phyloP scores from a whole-genome alignment of 2,797 vertebrate species.

The Malacoctenus gilli region DNA sequence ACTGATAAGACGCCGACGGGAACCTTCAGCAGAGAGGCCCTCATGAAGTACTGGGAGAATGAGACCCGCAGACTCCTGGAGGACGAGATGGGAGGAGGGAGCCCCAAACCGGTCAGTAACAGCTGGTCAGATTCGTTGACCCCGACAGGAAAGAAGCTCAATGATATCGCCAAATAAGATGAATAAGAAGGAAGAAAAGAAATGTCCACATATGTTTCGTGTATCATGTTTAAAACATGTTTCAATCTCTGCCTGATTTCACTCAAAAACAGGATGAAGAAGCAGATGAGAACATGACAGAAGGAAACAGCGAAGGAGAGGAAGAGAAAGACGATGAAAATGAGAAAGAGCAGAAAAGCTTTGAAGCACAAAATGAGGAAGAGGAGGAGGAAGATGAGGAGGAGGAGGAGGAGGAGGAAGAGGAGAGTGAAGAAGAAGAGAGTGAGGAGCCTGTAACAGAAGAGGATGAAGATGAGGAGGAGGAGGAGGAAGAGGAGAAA shows the following conservation, averaged over 20 bases:
- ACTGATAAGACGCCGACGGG: conserved; percentile 93
- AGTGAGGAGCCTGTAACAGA: conserved; percentile 55
- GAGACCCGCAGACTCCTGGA: conserved; percentile 92
- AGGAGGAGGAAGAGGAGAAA: conserved; percentile 34
- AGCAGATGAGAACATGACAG: conserved; percentile 81
- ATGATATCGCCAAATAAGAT: too few relatives aligned
- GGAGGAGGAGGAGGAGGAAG: conserved; percentile 58
- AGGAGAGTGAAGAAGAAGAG: conserved; percentile 41
- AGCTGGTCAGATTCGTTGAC: too few relatives aligned
- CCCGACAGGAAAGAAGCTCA: too few relatives aligned
- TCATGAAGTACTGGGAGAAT: conserved; percentile 96
- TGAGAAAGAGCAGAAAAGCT: conserved; percentile 59
- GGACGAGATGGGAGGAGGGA: conserved; percentile 82
- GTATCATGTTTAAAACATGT: not conserved
- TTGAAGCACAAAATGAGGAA: conserved; percentile 46
- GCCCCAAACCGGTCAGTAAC: conserved; percentile 74
- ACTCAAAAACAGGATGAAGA: conserved; percentile 73
- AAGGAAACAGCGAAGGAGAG: conserved; percentile 78
- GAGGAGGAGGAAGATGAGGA: conserved; percentile 71
- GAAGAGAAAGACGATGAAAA: conserved; percentile 73
- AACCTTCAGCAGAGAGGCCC: conserved; percentile 92
- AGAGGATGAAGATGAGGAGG: conserved; percentile 29
- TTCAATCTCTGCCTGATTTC: conserved; percentile 11
- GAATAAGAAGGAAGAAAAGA: too few relatives aligned
- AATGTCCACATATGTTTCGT: too few relatives aligned